Base-by-base conservation (phyloP, 2,888 invertebrate genomes). In the Papilio gigon region DNA sequence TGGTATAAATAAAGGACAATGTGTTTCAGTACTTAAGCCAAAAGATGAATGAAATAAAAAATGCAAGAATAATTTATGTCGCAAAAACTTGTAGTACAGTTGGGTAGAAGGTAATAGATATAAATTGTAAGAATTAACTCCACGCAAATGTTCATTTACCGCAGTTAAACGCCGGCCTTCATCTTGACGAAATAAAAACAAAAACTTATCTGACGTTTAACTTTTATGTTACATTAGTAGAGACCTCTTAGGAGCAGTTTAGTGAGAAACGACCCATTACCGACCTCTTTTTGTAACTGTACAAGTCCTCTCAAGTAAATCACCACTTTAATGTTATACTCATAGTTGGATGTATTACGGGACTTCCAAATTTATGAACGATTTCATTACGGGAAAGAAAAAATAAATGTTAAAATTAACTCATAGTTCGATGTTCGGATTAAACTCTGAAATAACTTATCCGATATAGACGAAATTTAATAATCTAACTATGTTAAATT, bases 301-400 rank as follows among this genome's bases (percentile, higher is more conserved):
- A 72, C 74, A 67, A 71, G 69, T 70, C 69, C 71, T 73, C 71
- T 71, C 71, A 76, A 80, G 83, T 84, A 84, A 85, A 86, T 87
- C 83, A 86, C 86, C 84, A 84, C 83, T 84, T 86, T 78, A 77
- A 73, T 75, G 75, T 79, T 78, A 81, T 80, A 79, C 83, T 84
- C 85, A 85, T 85, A 76, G 82, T 76, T 77, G 81, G 82, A 73
- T 83, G 75, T 78, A 84, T 85, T 84, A 85, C 83, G 72, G 74
- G 77, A 78, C 78, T 80, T 83, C 76, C 78, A 86, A 84, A 84
- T 86, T 84, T 87, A 87, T 82, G 79, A 69, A 84, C 76, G 72
- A 74, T 75, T 80, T 80, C 80, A 81, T 86, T 84, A 81, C 77
- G 75, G 68, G 70, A 65, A 73, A 74, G 72, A 74, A 74, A 75